A percentile compares a stretch with the other conserved stretches of the same genome.
phyloP scores from a whole-genome alignment of 53 echinoderm and acorn worm species.

The Glandiceps talaboti region DNA sequence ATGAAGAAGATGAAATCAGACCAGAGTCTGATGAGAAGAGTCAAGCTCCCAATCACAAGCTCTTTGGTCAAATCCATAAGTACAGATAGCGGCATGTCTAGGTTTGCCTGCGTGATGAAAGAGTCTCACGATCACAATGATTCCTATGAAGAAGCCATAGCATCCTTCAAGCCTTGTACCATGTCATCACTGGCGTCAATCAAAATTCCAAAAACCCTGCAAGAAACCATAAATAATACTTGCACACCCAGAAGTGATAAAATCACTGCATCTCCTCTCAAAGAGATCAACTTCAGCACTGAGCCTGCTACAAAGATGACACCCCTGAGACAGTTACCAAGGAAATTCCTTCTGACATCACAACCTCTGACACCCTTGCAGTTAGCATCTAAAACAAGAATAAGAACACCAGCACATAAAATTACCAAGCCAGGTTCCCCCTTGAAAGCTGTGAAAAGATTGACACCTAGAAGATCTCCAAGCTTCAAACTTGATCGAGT shows the following conservation, averaged over 20 bases:
- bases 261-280: neutral
- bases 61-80: constrained; percentile 36
- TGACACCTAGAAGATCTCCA: constrained; percentile 1
- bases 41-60: constrained; percentile 5
- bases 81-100: constrained; percentile 29
- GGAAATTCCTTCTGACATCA: constrained; percentile 12
- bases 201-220: constrained; percentile 2
- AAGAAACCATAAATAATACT: constrained; percentile 1
- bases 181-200: neutral
- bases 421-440: constrained; percentile 9
- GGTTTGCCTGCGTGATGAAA: neutral
- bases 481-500: neutral
- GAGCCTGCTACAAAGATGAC: neutral
- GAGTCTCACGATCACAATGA: constrained; percentile 13
- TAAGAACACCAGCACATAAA: constrained; percentile 9
- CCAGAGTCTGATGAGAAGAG: neutral
- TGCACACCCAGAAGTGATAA: constrained; percentile 1
- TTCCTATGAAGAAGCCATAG: constrained; percentile 41
- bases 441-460: constrained; percentile 25
- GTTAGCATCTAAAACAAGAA: constrained; percentile 28
- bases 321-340: constrained; percentile 3
- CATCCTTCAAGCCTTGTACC: neutral
- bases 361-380: constrained; percentile 32
- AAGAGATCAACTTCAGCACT: neutral
- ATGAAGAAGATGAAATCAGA: neutral